Conservation (phyloP, 2,888 invertebrate genomes). For the Cephus pygmeus region DNA sequence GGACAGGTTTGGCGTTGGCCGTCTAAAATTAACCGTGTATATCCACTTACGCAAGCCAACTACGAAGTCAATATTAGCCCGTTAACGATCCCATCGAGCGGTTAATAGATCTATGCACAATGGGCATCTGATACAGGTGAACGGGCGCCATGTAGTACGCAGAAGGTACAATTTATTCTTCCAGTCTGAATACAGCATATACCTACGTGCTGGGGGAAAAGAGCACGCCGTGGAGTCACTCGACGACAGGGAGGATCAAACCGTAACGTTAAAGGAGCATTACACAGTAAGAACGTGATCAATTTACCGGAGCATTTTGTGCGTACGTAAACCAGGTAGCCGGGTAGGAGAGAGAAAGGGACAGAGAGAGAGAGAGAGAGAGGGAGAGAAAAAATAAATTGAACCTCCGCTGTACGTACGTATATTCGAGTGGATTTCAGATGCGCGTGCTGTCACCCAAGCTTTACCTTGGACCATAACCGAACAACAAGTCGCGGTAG, state of each 20-base stretch:
- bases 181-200: not conserved
- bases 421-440: not conserved
- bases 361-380: not conserved
- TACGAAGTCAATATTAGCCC: not conserved
- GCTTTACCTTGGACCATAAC: conserved; percentile 13
- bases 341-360: conserved; percentile 2
- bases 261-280: conserved; percentile 1
- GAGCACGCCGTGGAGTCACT: not conserved
- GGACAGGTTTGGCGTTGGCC: not conserved
- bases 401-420: not conserved
- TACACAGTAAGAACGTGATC: conserved; percentile 5
- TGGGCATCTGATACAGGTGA: not conserved
- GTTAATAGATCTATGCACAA: not conserved
- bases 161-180: not conserved
- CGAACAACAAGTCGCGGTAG: conserved; percentile 18
- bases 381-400: not conserved
- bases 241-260: not conserved
- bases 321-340: conserved; percentile 9
- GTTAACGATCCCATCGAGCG: not conserved
- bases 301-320: conserved; percentile 6
- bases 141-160: not conserved
- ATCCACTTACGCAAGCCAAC: not conserved
- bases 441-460: conserved; percentile 8
- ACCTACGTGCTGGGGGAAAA: not conserved
- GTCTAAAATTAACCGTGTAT: not conserved